Conservation (phyloP, 2,113 vertebrate genomes). For the Panthera tigris region DNA sequence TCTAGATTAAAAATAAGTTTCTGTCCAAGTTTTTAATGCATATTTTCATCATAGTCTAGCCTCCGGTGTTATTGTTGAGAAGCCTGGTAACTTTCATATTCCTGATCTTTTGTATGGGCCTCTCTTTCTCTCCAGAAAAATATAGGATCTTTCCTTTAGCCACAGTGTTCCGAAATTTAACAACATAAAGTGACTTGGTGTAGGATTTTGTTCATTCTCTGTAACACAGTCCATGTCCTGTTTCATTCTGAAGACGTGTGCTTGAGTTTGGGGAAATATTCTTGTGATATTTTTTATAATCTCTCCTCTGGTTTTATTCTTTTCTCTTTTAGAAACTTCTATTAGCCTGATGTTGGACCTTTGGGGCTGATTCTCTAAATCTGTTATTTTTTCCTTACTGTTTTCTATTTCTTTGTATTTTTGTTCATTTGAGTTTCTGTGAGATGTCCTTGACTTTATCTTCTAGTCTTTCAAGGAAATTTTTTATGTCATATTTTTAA, state of each 20-base stretch:
- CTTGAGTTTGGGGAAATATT: neutral
- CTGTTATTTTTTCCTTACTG: neutral
- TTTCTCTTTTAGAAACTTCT: neutral
- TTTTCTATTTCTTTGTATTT: constrained; percentile 1
- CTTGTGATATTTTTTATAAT: neutral
- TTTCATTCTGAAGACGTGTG: neutral
- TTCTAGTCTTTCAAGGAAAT: neutral
- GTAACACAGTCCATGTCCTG: neutral
- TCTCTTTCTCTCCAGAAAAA: neutral
- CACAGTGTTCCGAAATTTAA: neutral
- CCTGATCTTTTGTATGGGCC: neutral
- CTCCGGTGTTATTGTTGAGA: neutral
- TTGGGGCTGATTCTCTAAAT: neutral
- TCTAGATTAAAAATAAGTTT: neutral
- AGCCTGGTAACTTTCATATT: neutral
- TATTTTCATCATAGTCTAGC: neutral
- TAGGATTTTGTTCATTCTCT: neutral
- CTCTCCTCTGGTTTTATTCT: neutral
- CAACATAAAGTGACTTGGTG: neutral
- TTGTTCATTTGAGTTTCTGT: neutral
- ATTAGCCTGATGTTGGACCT: neutral
- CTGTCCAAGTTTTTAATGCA: neutral
- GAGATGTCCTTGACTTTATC: neutral
- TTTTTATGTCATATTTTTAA: neutral
- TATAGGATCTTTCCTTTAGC: neutral